These are phyloP conservation scores for Numenius phaeopus DNA, from an alignment of 2,797 vertebrate genomes.

Conservation along the genomic window DNA sequence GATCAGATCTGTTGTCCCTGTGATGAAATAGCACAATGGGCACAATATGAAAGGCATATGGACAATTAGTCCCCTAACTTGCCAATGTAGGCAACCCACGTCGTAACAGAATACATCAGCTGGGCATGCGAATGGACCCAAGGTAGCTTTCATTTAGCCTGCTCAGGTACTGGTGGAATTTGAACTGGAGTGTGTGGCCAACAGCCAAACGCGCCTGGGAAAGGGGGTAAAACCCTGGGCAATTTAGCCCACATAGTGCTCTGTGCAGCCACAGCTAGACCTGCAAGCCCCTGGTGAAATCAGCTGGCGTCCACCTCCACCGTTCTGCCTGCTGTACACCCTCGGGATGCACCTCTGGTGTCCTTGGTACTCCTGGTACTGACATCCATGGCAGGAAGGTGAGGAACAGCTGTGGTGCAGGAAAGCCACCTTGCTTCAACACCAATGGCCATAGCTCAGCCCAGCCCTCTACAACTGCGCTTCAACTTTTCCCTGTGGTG, in stretches of 20 bases:
- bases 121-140: background rate
- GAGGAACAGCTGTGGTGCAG: fast-evolving
- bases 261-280: background rate
- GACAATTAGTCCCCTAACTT: background rate
- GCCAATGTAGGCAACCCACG: background rate
- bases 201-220: background rate
- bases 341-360: fast-evolving
- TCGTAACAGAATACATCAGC: background rate
- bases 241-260: fast-evolving
- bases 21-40: background rate
- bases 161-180: background rate
- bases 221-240: background rate
- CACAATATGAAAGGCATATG: background rate
- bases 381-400: background rate
- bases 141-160: background rate
- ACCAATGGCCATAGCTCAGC: background rate
- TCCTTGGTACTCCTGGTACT: background rate
- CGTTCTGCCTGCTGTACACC: fast-evolving
- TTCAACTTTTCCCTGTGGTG: background rate
- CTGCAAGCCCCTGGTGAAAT: background rate
- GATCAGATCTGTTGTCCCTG: background rate
- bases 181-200: background rate
- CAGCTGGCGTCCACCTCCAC: background rate
- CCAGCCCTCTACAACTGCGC: background rate
- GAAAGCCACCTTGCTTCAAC: background rate